Evolutionary conservation across 1,140 invertebrate species (phyloP).

Genomic region (Polyergus mexicanus): DNA sequence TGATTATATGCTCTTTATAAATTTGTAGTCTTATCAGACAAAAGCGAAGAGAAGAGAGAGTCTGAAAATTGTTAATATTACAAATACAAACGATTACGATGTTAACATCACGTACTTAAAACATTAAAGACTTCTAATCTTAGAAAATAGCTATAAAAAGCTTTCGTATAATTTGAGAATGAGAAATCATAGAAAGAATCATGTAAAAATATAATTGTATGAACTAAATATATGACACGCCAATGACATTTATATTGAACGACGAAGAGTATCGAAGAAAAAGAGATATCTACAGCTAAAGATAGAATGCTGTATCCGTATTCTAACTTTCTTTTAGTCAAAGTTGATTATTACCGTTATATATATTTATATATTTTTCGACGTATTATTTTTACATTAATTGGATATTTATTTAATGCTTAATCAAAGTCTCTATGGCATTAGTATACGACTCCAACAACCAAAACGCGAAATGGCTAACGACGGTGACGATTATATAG

Average conservation of each 20-base stretch:
- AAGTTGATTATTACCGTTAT: background rate
- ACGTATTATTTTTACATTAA: slow-evolving; percentile 15
- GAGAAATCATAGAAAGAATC: background rate
- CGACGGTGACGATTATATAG: slow-evolving; percentile 26
- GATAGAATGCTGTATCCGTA: background rate
- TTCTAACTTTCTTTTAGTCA: slow-evolving; percentile 13
- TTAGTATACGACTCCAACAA: slow-evolving; percentile 5
- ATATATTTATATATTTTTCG: slow-evolving; percentile 17
- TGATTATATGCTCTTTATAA: background rate
- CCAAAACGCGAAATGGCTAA: background rate
- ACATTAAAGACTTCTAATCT: background rate
- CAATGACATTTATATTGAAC: background rate
- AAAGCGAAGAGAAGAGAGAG: background rate
- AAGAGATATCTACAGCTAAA: slow-evolving; percentile 15
- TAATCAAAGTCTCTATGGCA: background rate
- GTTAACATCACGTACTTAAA: background rate
- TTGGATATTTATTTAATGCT: slow-evolving; percentile 21
- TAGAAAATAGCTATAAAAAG: background rate
- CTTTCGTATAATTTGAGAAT: background rate
- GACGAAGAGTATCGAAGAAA: background rate
- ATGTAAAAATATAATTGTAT: slow-evolving; percentile 14
- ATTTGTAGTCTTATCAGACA: background rate
- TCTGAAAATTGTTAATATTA: background rate
- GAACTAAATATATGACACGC: background rate
- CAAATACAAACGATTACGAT: background rate